Evolutionary conservation across 2,797 vertebrate genomes (phyloP).

Genomic region (Meriones psammophilus): DNA sequence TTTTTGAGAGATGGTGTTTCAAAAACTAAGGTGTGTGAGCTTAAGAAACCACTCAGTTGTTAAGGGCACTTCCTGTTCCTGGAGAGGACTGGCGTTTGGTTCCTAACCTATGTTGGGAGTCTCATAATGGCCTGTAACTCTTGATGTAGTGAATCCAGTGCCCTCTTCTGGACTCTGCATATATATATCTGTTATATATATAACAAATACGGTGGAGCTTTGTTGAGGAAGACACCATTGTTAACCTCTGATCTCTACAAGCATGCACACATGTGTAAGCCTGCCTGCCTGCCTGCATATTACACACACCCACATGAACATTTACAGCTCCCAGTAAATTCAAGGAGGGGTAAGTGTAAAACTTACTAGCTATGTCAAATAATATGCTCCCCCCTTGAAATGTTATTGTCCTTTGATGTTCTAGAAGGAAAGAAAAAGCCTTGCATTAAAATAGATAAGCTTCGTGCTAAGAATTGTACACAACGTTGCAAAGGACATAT

Average conservation of each 20-base stretch:
- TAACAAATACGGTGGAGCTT: background rate
- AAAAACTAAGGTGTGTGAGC: background rate
- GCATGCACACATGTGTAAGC: background rate
- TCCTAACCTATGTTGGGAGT: background rate
- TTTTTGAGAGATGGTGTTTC: background rate
- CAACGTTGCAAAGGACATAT: background rate
- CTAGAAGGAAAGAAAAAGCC: background rate
- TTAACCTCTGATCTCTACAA: background rate
- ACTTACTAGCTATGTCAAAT: constrained; percentile 20
- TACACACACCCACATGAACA: background rate
- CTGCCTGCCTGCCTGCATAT: no score
- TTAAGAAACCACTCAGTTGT: background rate
- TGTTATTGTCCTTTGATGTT: constrained; percentile 47
- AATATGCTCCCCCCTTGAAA: background rate
- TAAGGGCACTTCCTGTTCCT: background rate
- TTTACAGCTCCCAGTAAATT: background rate
- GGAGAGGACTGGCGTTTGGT: background rate
- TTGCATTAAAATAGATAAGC: constrained; percentile 8
- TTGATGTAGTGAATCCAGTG: background rate
- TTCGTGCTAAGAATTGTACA: background rate
- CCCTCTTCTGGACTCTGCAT: background rate
- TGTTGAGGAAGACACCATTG: background rate
- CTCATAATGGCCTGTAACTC: background rate
- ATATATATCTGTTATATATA: background rate
- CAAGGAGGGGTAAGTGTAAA: background rate